A percentile compares a stretch with the other conserved stretches of the same genome.
Conservation (phyloP, 2,797 vertebrate genomes). For the Pangasius macronema region DNA sequence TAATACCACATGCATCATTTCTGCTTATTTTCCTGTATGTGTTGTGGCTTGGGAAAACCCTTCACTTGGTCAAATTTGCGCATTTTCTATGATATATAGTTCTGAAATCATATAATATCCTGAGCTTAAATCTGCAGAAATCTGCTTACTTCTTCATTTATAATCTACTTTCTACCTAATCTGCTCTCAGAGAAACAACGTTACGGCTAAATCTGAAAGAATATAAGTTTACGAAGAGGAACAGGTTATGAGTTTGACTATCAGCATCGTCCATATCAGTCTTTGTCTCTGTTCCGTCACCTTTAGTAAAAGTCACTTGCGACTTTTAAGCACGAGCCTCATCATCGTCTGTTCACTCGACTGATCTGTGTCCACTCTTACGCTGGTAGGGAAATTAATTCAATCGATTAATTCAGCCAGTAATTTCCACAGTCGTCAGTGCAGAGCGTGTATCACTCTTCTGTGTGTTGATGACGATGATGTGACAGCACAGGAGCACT, state of each 20-base stretch:
- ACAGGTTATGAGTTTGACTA: background rate
- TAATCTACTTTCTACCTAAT: background rate
- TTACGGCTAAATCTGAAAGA: background rate
- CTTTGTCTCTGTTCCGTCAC: background rate
- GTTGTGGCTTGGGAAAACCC: background rate
- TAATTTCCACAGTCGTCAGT: background rate
- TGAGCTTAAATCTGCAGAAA: background rate
- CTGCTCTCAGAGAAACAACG: background rate
- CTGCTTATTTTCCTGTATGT: background rate
- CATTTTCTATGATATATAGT: background rate
- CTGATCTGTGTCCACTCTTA: no score
- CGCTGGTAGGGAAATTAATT: background rate
- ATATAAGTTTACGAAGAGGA: background rate
- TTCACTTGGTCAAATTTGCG: background rate
- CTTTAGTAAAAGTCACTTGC: background rate
- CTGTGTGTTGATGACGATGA: background rate
- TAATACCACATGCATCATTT: slow-evolving; percentile 2
- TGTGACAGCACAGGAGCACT: background rate
- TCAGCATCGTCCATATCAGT: background rate
- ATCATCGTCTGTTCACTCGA: background rate
- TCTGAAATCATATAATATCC: no score
- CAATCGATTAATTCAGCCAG: background rate
- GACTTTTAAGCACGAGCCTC: background rate
- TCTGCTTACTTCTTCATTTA: background rate
- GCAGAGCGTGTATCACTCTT: background rate